Conservation (phyloP, 2,797 vertebrate genomes). For the Euthynnus affinis region DNA sequence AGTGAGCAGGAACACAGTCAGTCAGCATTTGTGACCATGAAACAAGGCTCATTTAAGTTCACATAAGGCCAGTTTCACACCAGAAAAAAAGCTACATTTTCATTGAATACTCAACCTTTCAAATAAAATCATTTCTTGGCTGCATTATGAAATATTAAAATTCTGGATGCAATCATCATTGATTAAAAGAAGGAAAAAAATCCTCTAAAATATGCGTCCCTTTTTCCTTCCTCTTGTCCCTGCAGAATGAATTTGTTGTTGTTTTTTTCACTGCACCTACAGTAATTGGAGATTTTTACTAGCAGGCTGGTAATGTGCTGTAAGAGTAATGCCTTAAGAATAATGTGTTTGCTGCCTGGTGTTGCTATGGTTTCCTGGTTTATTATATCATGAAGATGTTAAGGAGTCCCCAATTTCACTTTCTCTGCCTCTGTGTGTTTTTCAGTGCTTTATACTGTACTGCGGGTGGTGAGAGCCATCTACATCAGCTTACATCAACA, state of each 20-base stretch:
- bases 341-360: slow-evolving; percentile 2
- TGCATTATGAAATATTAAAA: not conserved
- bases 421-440: slow-evolving; percentile 16
- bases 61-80: slow-evolving; percentile 18
- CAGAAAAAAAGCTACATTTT: not conserved
- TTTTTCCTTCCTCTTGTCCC: slow-evolving; percentile 28
- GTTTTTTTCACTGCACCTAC: slow-evolving; percentile 19
- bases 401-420: slow-evolving; percentile 32
- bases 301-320: slow-evolving; percentile 14
- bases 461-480: slow-evolving; percentile 10
- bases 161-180: slow-evolving; percentile 10
- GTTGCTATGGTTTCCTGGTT: slow-evolving; percentile 58
- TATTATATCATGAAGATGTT: slow-evolving; percentile 26
- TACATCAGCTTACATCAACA: slow-evolving; percentile 6
- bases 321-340: slow-evolving; percentile 22
- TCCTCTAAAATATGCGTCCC: not conserved
- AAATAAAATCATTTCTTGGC: not conserved
- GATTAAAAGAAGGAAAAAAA: not conserved
- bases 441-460: not conserved
- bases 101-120: not conserved
- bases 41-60: slow-evolving; percentile 25
- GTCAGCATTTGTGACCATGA: slow-evolving; percentile 29
- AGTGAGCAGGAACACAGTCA: slow-evolving; percentile 33
- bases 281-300: slow-evolving; percentile 3
- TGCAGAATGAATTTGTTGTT: slow-evolving; percentile 24